Evolutionary conservation across 2,113 vertebrate genomes (phyloP).

Genomic region (Camelus bactrianus): DNA sequence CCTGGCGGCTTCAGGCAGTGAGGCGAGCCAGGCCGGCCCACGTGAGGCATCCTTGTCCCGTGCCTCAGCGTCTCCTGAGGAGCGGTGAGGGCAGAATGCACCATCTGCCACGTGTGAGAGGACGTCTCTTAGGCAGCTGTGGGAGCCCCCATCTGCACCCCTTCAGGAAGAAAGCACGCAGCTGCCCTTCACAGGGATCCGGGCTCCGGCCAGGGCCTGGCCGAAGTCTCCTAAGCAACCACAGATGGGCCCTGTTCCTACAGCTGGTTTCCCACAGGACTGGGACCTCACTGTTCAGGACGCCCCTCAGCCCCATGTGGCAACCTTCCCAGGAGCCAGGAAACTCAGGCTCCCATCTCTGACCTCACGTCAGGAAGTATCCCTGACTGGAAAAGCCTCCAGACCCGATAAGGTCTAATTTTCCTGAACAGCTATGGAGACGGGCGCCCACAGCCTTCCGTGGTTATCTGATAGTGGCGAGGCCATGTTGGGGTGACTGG

Average conservation of each 20-base stretch:
- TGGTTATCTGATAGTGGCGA: background rate
- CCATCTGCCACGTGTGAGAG: background rate
- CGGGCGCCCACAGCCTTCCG: background rate
- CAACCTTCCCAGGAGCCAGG: background rate
- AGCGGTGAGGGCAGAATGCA: background rate
- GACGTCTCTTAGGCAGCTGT: background rate
- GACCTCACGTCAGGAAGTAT: background rate
- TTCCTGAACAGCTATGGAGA: background rate
- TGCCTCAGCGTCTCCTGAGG: background rate
- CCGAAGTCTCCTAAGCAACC: background rate
- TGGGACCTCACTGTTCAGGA: background rate
- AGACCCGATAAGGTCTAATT: background rate
- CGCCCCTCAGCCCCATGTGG: accelerated
- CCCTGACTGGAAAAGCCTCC: slow-evolving; percentile 32
- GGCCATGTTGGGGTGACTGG: no score
- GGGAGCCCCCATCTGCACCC: background rate
- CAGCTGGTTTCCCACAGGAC: background rate
- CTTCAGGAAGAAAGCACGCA: background rate
- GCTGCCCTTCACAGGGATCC: background rate
- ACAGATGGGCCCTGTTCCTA: background rate
- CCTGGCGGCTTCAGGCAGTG: background rate
- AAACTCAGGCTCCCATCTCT: background rate
- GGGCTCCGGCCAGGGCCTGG: background rate
- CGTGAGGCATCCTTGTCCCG: background rate
- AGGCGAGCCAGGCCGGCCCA: background rate